Conservation (phyloP, 2,888 invertebrate species). For the Eilema depressum region DNA sequence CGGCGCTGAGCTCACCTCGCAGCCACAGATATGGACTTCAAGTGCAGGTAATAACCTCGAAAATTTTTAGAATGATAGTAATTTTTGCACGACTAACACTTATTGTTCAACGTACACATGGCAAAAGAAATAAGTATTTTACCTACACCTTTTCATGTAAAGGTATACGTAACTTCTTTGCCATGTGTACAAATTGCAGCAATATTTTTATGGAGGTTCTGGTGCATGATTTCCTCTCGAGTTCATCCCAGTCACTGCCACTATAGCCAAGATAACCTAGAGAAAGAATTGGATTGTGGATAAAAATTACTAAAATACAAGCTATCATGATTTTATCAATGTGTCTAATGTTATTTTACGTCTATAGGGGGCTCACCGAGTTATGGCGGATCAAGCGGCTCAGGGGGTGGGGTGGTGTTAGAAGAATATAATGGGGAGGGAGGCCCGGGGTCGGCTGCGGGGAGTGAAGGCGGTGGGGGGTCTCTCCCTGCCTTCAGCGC, state of each 20-base stretch:
- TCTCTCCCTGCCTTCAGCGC: conserved; percentile 86
- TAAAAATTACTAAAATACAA: not conserved
- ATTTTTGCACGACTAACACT: too few relatives aligned
- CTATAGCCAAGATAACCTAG: too few relatives aligned
- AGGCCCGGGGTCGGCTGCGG: conserved; percentile 67
- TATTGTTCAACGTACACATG: too few relatives aligned
- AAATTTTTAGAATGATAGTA: too few relatives aligned
- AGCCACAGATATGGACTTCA: conserved; percentile 73
- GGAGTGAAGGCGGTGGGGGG: conserved; percentile 67
- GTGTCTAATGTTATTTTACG: not conserved
- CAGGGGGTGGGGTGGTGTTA: conserved; percentile 54
- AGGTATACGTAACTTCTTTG: too few relatives aligned
- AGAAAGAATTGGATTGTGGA: too few relatives aligned
- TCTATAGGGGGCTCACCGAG: conserved; percentile 70
- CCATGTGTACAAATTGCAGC: too few relatives aligned
- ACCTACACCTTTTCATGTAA: too few relatives aligned
- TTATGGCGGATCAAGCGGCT: conserved; percentile 61
- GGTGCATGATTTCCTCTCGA: too few relatives aligned
- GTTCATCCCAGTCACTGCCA: too few relatives aligned
- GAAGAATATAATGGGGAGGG: conserved; percentile 63
- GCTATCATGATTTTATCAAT: not conserved
- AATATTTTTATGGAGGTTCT: too few relatives aligned
- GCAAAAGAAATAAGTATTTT: too few relatives aligned
- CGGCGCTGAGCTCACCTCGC: conserved; percentile 61
- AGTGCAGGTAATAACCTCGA: conserved; percentile 72